These are phyloP conservation scores for Sylvicola fuscatus DNA, from an alignment of 2,888 invertebrate genomes.

Conservation along the genomic window DNA sequence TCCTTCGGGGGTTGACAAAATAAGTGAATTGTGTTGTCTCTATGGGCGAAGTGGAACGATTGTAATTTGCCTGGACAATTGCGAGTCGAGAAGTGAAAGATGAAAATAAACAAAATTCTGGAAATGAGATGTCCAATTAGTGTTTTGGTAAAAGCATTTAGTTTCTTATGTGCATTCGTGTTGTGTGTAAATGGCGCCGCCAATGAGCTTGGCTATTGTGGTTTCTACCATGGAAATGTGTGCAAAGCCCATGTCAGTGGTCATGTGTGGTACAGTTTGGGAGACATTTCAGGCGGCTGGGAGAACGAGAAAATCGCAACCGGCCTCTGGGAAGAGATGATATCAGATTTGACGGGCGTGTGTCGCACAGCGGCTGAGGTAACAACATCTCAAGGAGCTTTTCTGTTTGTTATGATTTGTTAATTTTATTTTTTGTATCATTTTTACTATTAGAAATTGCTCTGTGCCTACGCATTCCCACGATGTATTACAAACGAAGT, in stretches of 20 bases:
- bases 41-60: not conserved
- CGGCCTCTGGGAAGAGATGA: conserved; percentile 72
- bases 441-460: conserved; percentile 36
- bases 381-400: conserved; percentile 6
- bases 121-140: no score
- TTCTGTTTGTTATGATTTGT: conserved; percentile 1
- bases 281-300: conserved; percentile 33
- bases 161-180: not conserved
- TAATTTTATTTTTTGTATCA: conserved; percentile 1
- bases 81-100: no score
- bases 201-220: conserved; percentile 53
- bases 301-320: conserved; percentile 70
- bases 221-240: conserved; percentile 67
- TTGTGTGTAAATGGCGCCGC: not conserved
- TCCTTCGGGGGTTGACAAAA: not conserved
- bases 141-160: no score
- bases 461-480: conserved; percentile 86
- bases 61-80: no score
- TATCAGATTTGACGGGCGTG: conserved; percentile 55
- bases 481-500: conserved; percentile 48
- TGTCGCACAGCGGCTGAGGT: conserved; percentile 75
- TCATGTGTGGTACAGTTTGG: conserved; percentile 57
- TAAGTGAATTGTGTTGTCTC: not conserved
- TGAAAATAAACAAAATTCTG: no score
- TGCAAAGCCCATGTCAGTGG: conserved; percentile 45